Base-by-base conservation (phyloP, 92 coral and sea anemone genomes). In the Epizoanthus rinbou region DNA sequence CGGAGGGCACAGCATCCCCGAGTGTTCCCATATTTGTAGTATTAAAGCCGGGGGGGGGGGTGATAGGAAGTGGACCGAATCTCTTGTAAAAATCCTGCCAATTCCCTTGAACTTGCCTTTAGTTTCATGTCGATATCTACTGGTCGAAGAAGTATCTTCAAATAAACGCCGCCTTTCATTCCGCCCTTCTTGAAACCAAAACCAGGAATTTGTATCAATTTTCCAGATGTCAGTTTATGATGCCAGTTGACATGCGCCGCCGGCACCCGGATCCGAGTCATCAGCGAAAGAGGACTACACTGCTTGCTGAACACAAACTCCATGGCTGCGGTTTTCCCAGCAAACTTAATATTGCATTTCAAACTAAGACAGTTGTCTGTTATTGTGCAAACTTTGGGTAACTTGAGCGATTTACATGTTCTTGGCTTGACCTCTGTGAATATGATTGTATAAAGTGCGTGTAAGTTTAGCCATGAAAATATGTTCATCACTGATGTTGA, bases 381-480 rank as follows among this genome's bases (percentile, higher is more conserved):
- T 10, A 88, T 80, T 28, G 39, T 68, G 74, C 91, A 88, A 59
- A 88, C 43, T 18, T 79, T 60, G 18, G 89, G 91, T 4, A 88
- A 85, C 19, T 14, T 16, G 5, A 87, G 79, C 2, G 79, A 45
- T 54, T 73, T 73, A 60, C 79, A 73, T 22, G 60, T 73, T 73
- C 79, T 73, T 14, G 79, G 63, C 56, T 50, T 73, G 39, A 54
- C 59, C 57, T 73, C 79, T 73, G 14, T 4, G 56, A 22, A 64
- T 64, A 9, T 7, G 10, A 64, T 23, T 50, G 16, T 52, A 52
- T 3, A 5, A 50, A 45, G 10, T 37, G 21, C 5, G 19, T 70
- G 1, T 39, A 70, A 17, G 21, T 6, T 3, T 24, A 70, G 16
- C 39, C 2, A 45, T 45, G 52, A 45, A 45, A 45, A 39, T 4